Evolutionary conservation across 2,888 invertebrate species (phyloP).

Genomic region (Archips crataeganus): DNA sequence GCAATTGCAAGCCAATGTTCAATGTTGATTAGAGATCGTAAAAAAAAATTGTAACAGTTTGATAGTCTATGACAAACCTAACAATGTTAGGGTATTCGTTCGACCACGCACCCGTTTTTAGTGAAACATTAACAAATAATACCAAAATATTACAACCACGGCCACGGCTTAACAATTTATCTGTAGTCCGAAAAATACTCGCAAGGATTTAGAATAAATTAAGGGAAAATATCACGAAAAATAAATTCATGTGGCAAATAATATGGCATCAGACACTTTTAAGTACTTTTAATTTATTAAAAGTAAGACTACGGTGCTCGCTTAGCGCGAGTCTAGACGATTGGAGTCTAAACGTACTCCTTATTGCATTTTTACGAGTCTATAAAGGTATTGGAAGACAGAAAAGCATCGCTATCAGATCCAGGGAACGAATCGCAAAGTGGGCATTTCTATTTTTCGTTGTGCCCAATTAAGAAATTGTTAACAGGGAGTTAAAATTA

Average conservation of each 20-base stretch:
- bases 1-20: neutral
- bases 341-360: slow-evolving; percentile 52
- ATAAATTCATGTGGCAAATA: slow-evolving; percentile 82
- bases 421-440: slow-evolving; percentile 55
- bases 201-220: slow-evolving; percentile 72
- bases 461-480: too few species aligned
- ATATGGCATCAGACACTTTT: slow-evolving; percentile 83
- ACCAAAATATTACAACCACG: neutral
- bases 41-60: neutral
- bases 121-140: neutral
- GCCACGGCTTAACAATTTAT: slow-evolving; percentile 56
- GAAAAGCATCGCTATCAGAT: slow-evolving; percentile 83
- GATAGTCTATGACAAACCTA: neutral
- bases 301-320: slow-evolving; percentile 56
- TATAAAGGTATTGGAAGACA: slow-evolving; percentile 80
- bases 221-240: slow-evolving; percentile 81
- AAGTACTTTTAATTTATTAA: slow-evolving; percentile 75
- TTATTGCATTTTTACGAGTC: slow-evolving; percentile 60
- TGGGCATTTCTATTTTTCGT: too few species aligned
- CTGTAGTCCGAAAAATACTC: slow-evolving; percentile 36
- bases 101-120: neutral
- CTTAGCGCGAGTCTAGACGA: slow-evolving; percentile 47
- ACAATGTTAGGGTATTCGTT: neutral
- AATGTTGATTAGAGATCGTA: neutral
- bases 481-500: too few species aligned